phyloP scores from a whole-genome alignment of 37 sponge, comb jelly and placozoan genomes.

The Haliclona indistincta region DNA sequence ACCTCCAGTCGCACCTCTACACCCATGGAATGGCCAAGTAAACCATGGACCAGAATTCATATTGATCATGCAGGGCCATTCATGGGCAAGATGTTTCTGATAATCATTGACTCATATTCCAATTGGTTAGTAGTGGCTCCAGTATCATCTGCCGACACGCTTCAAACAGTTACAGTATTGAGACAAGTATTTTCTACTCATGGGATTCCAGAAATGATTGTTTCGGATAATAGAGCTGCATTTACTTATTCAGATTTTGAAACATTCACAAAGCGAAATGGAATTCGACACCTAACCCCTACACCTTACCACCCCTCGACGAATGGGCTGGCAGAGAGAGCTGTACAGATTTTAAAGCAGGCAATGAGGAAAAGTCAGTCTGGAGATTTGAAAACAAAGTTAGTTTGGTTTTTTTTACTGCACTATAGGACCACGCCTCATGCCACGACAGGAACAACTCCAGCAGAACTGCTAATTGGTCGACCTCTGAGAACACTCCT shows the following conservation, averaged over 20 bases:
- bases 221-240: no score
- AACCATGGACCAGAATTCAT: slow-evolving; percentile 35
- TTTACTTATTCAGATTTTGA: slow-evolving; percentile 34
- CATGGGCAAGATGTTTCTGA: slow-evolving; percentile 30
- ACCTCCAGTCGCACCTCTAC: slow-evolving; percentile 19
- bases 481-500: slow-evolving; percentile 23
- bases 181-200: slow-evolving; percentile 28
- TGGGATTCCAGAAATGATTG: slow-evolving; percentile 49
- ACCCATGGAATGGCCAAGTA: slow-evolving; percentile 39
- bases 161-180: slow-evolving; percentile 12
- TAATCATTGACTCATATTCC: slow-evolving; percentile 35
- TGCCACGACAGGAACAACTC: slow-evolving; percentile 14
- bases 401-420: slow-evolving; percentile 18
- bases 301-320: slow-evolving; percentile 51
- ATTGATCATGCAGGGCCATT: slow-evolving; percentile 32
- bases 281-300: slow-evolving; percentile 22
- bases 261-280: slow-evolving; percentile 17
- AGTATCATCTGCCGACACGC: slow-evolving; percentile 10
- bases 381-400: background rate
- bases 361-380: slow-evolving; percentile 16
- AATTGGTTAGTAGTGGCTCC: slow-evolving; percentile 37
- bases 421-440: slow-evolving; percentile 29
- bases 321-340: no score
- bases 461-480: slow-evolving; percentile 40
- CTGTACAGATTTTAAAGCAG: slow-evolving; percentile 41